Percentiles rank a stretch among this genome's conserved stretches.
These are phyloP conservation scores for Hecatera dysodea DNA, from an alignment of 2,888 invertebrate genomes.

Conservation along the genomic window DNA sequence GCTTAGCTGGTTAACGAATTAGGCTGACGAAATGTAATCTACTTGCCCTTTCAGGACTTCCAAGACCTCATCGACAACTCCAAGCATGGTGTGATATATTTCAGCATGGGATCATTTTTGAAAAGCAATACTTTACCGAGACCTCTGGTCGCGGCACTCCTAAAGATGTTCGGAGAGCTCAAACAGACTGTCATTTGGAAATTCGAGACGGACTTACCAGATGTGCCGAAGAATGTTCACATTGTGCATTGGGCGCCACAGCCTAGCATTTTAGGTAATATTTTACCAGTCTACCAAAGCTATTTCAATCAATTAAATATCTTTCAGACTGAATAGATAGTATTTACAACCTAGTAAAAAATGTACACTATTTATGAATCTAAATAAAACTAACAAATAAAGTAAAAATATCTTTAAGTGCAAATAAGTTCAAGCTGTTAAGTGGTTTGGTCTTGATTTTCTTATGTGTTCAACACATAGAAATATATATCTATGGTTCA, in stretches of 20 bases:
- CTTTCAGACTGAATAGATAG: no score
- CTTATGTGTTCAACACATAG: no score
- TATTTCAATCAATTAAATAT: no score
- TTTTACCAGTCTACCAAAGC: background rate
- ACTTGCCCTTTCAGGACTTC: constrained; percentile 74
- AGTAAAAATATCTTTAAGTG: background rate
- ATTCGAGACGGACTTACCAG: constrained; percentile 75
- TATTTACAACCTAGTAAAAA: no score
- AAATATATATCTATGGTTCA: no score
- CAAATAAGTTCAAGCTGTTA: no score
- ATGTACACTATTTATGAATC: no score
- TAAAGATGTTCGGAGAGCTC: constrained; percentile 75
- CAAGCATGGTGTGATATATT: constrained; percentile 80
- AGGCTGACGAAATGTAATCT: no score
- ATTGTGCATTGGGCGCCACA: constrained; percentile 83
- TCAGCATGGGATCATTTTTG: constrained; percentile 81
- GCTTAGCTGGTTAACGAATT: no score
- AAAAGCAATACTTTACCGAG: constrained; percentile 75
- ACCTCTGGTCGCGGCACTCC: constrained; percentile 68
- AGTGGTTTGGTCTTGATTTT: no score
- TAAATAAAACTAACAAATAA: no score
- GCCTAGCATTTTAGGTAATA: constrained; percentile 79
- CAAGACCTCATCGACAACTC: constrained; percentile 79
- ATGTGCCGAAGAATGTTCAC: constrained; percentile 79
- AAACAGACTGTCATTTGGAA: constrained; percentile 84